Percentiles rank a stretch among this genome's conserved stretches.
phyloP scores from a whole-genome alignment of 2,888 invertebrate genomes.

The Conistra vaccinii region DNA sequence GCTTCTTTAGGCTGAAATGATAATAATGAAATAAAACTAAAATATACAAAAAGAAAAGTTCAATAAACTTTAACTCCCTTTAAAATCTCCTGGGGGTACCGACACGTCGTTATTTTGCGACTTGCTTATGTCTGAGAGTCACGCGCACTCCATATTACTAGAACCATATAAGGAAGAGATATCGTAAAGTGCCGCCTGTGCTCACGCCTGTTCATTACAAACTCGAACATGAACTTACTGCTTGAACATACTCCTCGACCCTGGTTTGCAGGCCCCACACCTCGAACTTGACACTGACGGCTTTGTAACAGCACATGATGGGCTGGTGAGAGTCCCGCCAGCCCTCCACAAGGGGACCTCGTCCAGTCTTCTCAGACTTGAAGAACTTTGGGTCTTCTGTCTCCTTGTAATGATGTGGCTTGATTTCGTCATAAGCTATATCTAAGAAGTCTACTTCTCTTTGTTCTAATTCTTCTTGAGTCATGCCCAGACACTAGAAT shows the following conservation, averaged over 20 bases:
- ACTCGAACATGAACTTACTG: conserved; percentile 86
- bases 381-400: conserved; percentile 97
- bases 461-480: conserved; percentile 93
- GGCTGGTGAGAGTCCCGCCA: conserved; percentile 94
- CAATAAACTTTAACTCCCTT: background rate
- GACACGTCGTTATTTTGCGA: background rate
- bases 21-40: background rate
- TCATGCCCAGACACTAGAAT: conserved; percentile 93
- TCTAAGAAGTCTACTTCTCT: conserved; percentile 95
- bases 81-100: background rate
- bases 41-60: background rate
- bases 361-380: conserved; percentile 94
- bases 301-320: conserved; percentile 98
- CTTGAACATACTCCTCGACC: conserved; percentile 97
- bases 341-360: conserved; percentile 96
- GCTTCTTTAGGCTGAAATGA: no score
- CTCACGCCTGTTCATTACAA: background rate
- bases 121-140: conserved; percentile 10
- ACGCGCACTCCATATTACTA: conserved; percentile 4
- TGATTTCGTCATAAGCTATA: conserved; percentile 96
- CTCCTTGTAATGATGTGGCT: conserved; percentile 96
- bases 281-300: conserved; percentile 96
- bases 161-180: conserved; percentile 2
- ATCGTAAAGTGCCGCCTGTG: background rate
- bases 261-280: conserved; percentile 97